Percentiles rank a stretch among this genome's conserved stretches.
Evolutionary conservation across 1,140 invertebrate species (phyloP).

Genomic region (Caerostris extrusa): DNA sequence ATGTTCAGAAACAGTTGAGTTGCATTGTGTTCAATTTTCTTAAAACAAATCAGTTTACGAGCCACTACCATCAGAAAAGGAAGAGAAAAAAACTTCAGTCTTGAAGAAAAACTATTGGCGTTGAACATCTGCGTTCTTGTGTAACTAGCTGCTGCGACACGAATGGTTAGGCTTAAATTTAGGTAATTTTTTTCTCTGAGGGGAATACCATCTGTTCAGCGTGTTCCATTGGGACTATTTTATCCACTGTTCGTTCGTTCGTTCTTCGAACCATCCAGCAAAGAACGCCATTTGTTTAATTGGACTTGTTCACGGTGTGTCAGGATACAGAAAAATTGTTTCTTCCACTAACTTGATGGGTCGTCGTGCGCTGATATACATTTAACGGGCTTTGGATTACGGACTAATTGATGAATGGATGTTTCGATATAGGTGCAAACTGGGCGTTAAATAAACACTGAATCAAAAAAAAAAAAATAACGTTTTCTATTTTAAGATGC

Average conservation of each 20-base stretch:
- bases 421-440: not conserved
- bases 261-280: constrained; percentile 30
- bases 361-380: not conserved
- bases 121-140: not conserved
- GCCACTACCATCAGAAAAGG: not conserved
- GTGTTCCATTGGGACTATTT: constrained; percentile 33
- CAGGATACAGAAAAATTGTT: constrained; percentile 13
- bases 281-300: constrained; percentile 53
- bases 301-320: constrained; percentile 43
- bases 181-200: constrained; percentile 14
- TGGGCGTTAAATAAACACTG: not conserved
- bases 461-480: no score
- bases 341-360: not conserved
- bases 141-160: constrained; percentile 30
- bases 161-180: constrained; percentile 35
- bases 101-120: not conserved
- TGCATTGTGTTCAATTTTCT: constrained; percentile 6
- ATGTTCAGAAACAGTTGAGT: not conserved
- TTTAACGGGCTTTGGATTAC: not conserved
- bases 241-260: constrained; percentile 9
- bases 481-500: no score
- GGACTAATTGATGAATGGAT: constrained; percentile 16
- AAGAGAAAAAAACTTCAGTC: not conserved
- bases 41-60: constrained; percentile 33
- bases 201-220: constrained; percentile 37